Evolutionary conservation across 2,797 vertebrate genomes (phyloP).

Genomic region (Rhabdomys pumilio): DNA sequence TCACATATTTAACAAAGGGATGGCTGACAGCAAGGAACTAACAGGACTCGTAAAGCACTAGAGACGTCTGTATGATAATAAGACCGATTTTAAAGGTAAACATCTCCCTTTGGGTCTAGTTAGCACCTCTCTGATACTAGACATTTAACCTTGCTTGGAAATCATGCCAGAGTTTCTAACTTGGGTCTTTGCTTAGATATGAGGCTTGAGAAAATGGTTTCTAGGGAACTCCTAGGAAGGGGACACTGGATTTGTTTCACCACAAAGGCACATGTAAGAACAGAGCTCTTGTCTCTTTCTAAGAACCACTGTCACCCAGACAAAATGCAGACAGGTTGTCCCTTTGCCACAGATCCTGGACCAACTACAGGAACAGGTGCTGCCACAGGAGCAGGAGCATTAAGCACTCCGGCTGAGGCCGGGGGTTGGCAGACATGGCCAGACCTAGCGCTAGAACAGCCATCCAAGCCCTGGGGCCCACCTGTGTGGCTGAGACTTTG

Average conservation of each 20-base stretch:
- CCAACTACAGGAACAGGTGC: background rate
- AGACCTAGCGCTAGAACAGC: background rate
- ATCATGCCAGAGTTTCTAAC: conserved; percentile 22
- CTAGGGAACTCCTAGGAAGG: background rate
- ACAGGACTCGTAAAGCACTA: background rate
- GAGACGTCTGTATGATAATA: background rate
- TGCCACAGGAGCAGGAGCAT: background rate
- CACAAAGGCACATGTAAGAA: accelerated
- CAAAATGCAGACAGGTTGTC: background rate
- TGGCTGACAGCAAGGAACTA: background rate
- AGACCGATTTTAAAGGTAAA: conserved; percentile 29
- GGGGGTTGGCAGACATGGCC: background rate
- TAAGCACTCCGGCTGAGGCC: background rate
- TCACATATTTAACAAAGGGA: background rate
- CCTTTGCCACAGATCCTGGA: background rate
- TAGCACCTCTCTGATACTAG: background rate
- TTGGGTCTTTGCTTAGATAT: background rate
- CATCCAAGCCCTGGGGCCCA: background rate
- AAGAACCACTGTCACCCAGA: background rate
- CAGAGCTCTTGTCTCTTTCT: background rate
- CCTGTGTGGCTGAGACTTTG: background rate
- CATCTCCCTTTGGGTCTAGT: background rate
- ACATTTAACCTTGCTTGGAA: conserved; percentile 35
- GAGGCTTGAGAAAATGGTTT: background rate
- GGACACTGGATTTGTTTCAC: background rate